Base-by-base conservation (phyloP, 2,888 invertebrate species). In the Phlogophora meticulosa region DNA sequence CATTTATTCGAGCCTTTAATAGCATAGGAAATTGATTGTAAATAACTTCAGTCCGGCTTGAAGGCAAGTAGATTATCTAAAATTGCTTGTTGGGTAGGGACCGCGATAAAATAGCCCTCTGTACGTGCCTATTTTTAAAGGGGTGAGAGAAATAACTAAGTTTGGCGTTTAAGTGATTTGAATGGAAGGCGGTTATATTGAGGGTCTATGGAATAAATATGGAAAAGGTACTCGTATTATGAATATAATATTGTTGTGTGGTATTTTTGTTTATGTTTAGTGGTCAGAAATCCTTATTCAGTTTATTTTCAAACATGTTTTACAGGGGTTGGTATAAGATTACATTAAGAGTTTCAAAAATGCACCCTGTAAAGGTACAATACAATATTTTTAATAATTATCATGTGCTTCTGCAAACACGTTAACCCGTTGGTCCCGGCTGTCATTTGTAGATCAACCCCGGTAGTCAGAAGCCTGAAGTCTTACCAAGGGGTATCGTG, bases 11-110 rank as follows among this genome's bases (percentile, higher is more conserved):
- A 59, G 55, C 59, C 76, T 80, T 70, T 87, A 87, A 87, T 87
- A 85, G 87, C 57, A 67, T 62, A 84, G 87, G 83, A 88, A 88
- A 88, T 88, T 88, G 88, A 88, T 88, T 86, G 87, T 87, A 87
- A 88, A 88, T 87, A 88, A 85, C 83, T 85, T 85, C 74, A 82
- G 84, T 81, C 84, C 80, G 80, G 75, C 61, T 67, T 28, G 61
- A 68, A 83, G 83, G 73, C 76, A 56, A 77, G 81, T 84, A 84
- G 87, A 85, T 86, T 84, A 88, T 88, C 86, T 87, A 78, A 88
- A 88, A 88, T 88, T 85, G 85, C 83, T 83, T 76, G 66, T 72
- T 60, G 71, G 66, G 64, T 75, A 57, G 61, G 81, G 71, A 75
- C 68, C 66, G 43, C 68, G 76, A 78, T 81, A 78, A 81, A 73